Evolutionary conservation across 2,113 vertebrate species (phyloP).

Genomic region (Mormoops blainvillei): DNA sequence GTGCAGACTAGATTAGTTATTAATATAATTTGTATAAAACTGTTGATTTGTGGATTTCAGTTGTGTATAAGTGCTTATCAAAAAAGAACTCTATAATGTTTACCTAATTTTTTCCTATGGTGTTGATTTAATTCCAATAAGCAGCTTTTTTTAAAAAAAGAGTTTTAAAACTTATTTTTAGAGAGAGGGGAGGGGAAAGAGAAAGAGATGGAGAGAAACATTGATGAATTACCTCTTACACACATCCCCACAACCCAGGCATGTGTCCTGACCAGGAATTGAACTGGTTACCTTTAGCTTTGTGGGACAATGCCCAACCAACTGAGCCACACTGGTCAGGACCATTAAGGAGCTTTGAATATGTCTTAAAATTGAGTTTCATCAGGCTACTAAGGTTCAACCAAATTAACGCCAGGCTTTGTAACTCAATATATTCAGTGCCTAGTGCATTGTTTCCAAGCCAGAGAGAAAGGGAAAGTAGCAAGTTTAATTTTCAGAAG

Average conservation of each 20-base stretch:
- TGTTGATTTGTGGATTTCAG: background rate
- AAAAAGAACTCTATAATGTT: background rate
- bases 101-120: background rate
- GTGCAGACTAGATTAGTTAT: background rate
- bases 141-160: slow-evolving; percentile 40
- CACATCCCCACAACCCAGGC: too few relatives aligned
- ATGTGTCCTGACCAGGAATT: too few relatives aligned
- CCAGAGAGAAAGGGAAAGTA: background rate
- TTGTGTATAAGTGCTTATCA: background rate
- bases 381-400: background rate
- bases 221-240: too few relatives aligned
- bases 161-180: too few relatives aligned
- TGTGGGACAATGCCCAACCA: too few relatives aligned
- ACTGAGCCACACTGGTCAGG: too few relatives aligned
- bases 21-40: background rate
- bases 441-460: background rate
- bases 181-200: too few relatives aligned
- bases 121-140: slow-evolving; percentile 26
- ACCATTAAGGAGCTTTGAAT: slow-evolving; percentile 8
- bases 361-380: background rate
- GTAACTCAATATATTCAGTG: background rate
- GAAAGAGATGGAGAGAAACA: too few relatives aligned
- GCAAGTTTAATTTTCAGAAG: slow-evolving; percentile 20
- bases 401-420: slow-evolving; percentile 7
- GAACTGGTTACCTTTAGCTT: too few relatives aligned